These are phyloP conservation scores for Drosophila tripunctata DNA, from an alignment of 2,888 invertebrate genomes.

Conservation along the genomic window DNA sequence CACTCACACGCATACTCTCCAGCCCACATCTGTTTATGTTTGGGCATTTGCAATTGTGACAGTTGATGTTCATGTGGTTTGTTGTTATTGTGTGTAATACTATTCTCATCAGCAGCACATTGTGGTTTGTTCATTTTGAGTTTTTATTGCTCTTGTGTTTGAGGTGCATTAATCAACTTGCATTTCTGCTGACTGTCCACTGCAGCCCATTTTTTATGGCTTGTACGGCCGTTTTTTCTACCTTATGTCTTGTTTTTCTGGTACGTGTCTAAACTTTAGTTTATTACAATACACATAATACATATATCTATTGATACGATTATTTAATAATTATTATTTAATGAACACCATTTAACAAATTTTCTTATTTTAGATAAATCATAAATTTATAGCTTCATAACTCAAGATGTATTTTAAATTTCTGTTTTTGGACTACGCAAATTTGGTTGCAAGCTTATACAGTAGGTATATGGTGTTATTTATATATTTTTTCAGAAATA, in stretches of 20 bases:
- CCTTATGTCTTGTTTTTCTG: conserved; percentile 27
- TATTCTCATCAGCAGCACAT: conserved; percentile 67
- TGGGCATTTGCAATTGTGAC: conserved; percentile 52
- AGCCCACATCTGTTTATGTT: conserved; percentile 1
- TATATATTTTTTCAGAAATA: too few relatives aligned
- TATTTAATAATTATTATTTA: too few relatives aligned
- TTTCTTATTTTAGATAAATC: too few relatives aligned
- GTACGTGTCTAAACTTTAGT: too few relatives aligned
- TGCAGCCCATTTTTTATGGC: conserved; percentile 53
- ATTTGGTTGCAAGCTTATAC: too few relatives aligned
- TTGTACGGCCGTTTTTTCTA: conserved; percentile 32
- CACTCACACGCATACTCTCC: neutral
- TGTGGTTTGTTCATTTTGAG: conserved; percentile 51
- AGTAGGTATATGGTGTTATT: too few relatives aligned
- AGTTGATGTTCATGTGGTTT: conserved; percentile 37
- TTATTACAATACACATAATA: too few relatives aligned
- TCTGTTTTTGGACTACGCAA: too few relatives aligned
- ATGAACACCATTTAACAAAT: too few relatives aligned
- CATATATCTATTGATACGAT: too few relatives aligned
- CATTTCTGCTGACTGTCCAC: conserved; percentile 47
- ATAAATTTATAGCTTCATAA: too few relatives aligned
- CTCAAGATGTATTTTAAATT: too few relatives aligned
- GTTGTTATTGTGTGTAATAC: conserved; percentile 67
- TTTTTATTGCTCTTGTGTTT: conserved; percentile 55
- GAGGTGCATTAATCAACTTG: conserved; percentile 72